Evolutionary conservation across 2,797 vertebrate species (phyloP), one percentile per base, ranked within the genome.

Genomic region (Betta splendens): DNA sequence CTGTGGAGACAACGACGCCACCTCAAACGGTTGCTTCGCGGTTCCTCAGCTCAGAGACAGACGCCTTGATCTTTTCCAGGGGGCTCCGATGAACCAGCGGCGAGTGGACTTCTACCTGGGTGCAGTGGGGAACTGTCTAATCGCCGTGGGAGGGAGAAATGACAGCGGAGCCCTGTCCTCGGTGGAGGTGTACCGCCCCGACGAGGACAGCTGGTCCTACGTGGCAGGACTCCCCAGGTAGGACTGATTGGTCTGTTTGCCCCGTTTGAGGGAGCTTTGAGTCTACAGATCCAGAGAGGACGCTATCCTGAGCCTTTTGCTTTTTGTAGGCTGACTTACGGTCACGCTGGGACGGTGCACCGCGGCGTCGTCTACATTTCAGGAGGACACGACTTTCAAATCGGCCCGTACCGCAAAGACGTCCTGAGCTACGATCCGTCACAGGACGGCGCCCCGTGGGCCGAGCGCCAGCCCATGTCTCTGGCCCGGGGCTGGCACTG

Each of bases 101-200:
- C 91, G 96, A 0, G 95, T 96, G 28, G 94, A 98, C 77, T 99
- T 99, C 84, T 98, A 93, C 88, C 87, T 99, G 49, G 96, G 93
- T 4, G 90, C 94, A 0, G 87, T 96, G 7, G 90, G 89, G 0
- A 91, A 94, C 46, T 91, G 89, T 80, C 90, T 99, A 79, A 93
- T 98, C 5, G 96, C 97, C 0, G 94, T 99, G 0, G 97, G 96
- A 0, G 96, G 97, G 69, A 93, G 96, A 71, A 98, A 98, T 13
- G 94, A 96, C 56, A 92, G 89, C 0, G 95, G 96, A 6, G 93
- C 95, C 0, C 75, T 98, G 43, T 95, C 94, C 4, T 94, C 96
- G 0, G 97, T 96, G 0, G 97, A 99, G 85, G 85, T 93, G 5
- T 99, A 98, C 74, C 86, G 86, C 44, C 96, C 95, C 4, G 88